Base-by-base conservation (phyloP, 92 coral and sea anemone species). In the Porites cylindrica region DNA sequence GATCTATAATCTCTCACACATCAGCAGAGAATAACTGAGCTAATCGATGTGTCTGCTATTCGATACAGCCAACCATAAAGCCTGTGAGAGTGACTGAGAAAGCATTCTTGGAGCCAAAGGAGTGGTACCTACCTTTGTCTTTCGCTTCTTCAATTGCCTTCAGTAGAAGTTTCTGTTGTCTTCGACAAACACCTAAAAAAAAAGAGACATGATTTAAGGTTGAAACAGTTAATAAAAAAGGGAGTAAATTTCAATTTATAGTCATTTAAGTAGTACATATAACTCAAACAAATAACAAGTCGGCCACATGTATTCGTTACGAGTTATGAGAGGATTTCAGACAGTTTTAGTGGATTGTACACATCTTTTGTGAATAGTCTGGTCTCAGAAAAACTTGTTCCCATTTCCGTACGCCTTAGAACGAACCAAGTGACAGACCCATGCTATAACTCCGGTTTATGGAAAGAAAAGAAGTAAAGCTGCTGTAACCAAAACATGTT, bases 131-230 rank as follows among this genome's bases (percentile, higher is more conserved):
- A 93, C 99, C 99, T 83, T 82, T 89, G 75, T 95, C 96, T 60
- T 80, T 87, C 21, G 98, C 96, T 50, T 90, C 91, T 66, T 91
- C 91, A 67, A 96, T 90, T 72, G 95, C 88, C 21, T 89, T 86
- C 50, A 85, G 69, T 10, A 96, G 91, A 47, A 91, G 94, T 74
- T 90, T 92, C 69, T 96, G 99, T 61, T 95, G 98, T 78, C 87
- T 90, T 87, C 93, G 88, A 83, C 99, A 95, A 1, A 95, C 95
- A 50, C 99, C 99, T 96, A 51, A 17, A 18, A 80, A 69, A 80
- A 69, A 20, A 50, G 67, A 72, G 16, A 52, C 1, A 17, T n/a
- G 10, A 5, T 1, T n/a, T n/a, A 58, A 19, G 4, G 18, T 19
- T 19, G 23, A 51, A 67, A 7, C 0, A 13, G 32, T 38, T 38